Percentiles rank a stretch among this genome's conserved stretches.
Conservation (phyloP, 2,888 invertebrate genomes). For the Harpalus rufipes region DNA sequence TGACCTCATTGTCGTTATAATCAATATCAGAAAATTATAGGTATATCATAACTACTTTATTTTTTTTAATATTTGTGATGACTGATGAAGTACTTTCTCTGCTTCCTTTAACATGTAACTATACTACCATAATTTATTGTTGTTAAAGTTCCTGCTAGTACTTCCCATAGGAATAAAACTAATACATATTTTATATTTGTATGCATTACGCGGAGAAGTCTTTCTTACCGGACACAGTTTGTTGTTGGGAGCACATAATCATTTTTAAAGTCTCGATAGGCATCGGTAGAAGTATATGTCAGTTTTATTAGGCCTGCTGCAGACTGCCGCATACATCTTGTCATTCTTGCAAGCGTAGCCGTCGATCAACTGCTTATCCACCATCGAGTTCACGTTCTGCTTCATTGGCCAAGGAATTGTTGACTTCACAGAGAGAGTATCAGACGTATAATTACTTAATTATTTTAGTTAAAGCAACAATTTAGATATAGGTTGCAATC, state of each 20-base stretch:
- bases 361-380: conserved; percentile 56
- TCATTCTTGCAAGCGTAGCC: conserved; percentile 54
- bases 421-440: neutral
- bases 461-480: neutral
- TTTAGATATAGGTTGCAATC: neutral
- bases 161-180: too few species aligned
- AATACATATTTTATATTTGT: neutral
- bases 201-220: neutral
- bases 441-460: conserved; percentile 33
- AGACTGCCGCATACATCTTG: conserved; percentile 49
- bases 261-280: conserved; percentile 61
- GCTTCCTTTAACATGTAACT: too few species aligned
- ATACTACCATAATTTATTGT: too few species aligned
- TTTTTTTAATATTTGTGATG: too few species aligned
- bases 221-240: conserved; percentile 24
- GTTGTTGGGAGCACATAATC: conserved; percentile 50
- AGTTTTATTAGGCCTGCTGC: conserved; percentile 72
- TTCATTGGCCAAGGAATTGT: conserved; percentile 57
- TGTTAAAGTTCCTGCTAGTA: too few species aligned
- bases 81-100: too few species aligned
- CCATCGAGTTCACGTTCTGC: conserved; percentile 53
- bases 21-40: too few species aligned
- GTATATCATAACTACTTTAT: too few species aligned
- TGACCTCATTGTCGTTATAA: too few species aligned
- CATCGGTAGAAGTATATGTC: conserved; percentile 55